Evolutionary conservation across 2,113 vertebrate species (phyloP), one percentile per base, ranked within the genome.

Genomic region (Silurus meridionalis): DNA sequence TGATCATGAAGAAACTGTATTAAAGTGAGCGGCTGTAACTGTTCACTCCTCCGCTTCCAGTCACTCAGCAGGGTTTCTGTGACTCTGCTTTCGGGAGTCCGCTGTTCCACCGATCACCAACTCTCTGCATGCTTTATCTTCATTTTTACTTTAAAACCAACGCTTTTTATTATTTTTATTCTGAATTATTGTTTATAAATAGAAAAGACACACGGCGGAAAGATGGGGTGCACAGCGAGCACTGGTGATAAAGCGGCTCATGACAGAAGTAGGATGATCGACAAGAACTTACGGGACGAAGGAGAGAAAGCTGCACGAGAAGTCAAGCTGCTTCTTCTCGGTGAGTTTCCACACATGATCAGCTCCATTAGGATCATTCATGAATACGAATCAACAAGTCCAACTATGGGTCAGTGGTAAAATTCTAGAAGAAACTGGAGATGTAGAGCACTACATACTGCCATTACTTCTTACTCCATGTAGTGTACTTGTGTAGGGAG

Each of bases 181-280:
- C 15, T 58, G 57, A 14, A 14, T 58, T 11, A 14, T 58, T 58
- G 57, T 58, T 58, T 67, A 37, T 0, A 2, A 52, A 23, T 6
- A 19, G 21, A 88, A 83, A 87, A 88, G 14, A 14, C 67, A 60
- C 25, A 57, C 67, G 10, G 61, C 71, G 77, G 82, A 87, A 94
- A 93, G 85, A 99, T 99, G 98, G 98, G 97, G 89, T 99, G 98
- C 91, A 99, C 97, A 25, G 93, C 98, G 92, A 99, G 97, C 93
- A 96, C 96, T 83, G 97, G 97, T 93, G 98, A 99, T 94, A 99
- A 98, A 95, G 97, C 96, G 84, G 98, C 98, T 82, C 96, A 97
- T 95, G 97, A 99, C 92, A 94, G 97, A 89, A 99, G 97, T 89
- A 97, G 99, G 92, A 97, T 97, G 97, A 99, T 99, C 94, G 98